Base-by-base conservation (phyloP, 53 echinoderm and acorn worm genomes). In the Stichopus horrens region DNA sequence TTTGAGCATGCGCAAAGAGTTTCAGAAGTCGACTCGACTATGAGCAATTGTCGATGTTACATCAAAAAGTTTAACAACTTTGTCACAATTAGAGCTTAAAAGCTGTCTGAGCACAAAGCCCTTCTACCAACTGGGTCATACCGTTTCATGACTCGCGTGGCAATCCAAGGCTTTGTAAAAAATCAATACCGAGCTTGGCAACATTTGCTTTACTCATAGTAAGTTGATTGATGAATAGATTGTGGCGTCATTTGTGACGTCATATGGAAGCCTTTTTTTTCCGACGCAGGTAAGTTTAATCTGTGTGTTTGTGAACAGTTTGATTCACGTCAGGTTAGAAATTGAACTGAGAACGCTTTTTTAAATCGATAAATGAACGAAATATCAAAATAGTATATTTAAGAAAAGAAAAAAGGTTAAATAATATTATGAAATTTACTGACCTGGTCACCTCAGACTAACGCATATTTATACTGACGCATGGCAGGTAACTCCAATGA, bases 111-210 rank as follows among this genome's bases (percentile, higher is more conserved):
- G 6, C 18, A 71, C 71, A 71, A 16, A 71, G 71, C n/a, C 18
- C 71, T 71, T 71, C n/a, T 71, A 71, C 71, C 71, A 71, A 71
- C 7, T 71, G 18, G 71, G 71, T 71, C 71, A 71, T 71, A 71
- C 71, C 71, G 19, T 16, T 71, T 71, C 20, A 21, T 71, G 18
- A 71, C n/a, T 71, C 71, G 19, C 71, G 71, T 71, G 71, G 18
- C 71, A 71, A 20, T 71, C 37, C n/a, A 59, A 59, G 71, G 71
- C 71, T 71, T 71, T 71, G 2, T 71, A 63, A 18, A 71, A 68
- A 71, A 71, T 16, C 14, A 71, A 71, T 16, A 71, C 19, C 14
- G 4, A 71, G 16, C 71, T 7, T 71, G 71, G 5, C 71, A 13
- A 71, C 71, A 71, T 20, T 71, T 71, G 7, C 71, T 71, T 71